phyloP scores from a whole-genome alignment of 2,888 invertebrate genomes.

The Salpingus planirostris region DNA sequence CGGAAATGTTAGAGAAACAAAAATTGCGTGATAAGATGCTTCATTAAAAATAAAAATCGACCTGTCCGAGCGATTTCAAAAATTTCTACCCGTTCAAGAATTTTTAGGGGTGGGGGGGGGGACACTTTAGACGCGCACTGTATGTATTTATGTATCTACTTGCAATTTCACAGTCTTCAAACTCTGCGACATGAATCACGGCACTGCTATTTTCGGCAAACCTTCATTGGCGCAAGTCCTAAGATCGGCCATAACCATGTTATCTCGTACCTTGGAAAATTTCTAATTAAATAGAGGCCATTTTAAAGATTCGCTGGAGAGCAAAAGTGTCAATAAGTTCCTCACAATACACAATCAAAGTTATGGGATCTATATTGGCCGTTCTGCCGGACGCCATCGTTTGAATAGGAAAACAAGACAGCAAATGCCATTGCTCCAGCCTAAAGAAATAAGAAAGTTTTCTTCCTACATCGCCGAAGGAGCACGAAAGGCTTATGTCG shows the following conservation, averaged over 20 bases:
- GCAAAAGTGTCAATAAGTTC: background rate
- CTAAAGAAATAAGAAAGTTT: background rate
- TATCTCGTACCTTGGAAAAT: background rate
- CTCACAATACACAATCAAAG: background rate
- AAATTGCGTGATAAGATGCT: too few relatives aligned
- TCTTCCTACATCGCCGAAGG: background rate
- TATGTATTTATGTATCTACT: too few relatives aligned
- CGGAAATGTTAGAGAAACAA: too few relatives aligned
- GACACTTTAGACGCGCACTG: too few relatives aligned
- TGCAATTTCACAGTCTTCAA: background rate
- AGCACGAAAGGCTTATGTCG: background rate
- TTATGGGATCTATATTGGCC: background rate
- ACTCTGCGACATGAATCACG: background rate
- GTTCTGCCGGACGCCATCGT: background rate
- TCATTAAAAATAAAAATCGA: too few relatives aligned
- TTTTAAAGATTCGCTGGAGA: background rate
- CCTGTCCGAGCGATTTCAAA: too few relatives aligned
- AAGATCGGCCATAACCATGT: background rate
- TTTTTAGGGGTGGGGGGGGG: too few relatives aligned
- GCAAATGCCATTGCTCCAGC: background rate
- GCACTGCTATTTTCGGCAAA: background rate
- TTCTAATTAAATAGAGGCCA: background rate
- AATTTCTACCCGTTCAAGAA: too few relatives aligned
- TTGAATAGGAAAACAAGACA: background rate
- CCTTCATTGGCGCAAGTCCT: background rate